Percentiles rank a stretch among this genome's conserved stretches.
Conservation (phyloP, 2,797 vertebrate species). For the Acanthornis magna region DNA sequence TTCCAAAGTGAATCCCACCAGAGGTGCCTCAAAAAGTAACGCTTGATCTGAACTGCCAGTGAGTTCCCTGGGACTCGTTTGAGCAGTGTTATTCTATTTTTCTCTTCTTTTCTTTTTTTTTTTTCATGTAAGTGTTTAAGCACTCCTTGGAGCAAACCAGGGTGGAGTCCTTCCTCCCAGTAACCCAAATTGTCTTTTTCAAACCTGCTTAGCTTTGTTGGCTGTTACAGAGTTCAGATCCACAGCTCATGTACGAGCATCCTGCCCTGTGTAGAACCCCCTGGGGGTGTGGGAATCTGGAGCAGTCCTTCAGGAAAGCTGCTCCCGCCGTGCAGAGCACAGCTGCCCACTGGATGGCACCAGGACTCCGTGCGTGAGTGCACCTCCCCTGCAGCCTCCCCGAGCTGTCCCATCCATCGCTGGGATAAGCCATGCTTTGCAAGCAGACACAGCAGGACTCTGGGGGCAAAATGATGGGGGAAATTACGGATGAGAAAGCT, state of each 20-base stretch:
- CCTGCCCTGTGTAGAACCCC: fast-evolving
- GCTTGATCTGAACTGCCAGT: background rate
- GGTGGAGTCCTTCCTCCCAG: background rate
- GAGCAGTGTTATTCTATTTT: background rate
- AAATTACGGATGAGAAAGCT: background rate
- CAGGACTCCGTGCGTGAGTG: fast-evolving
- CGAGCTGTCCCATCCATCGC: fast-evolving
- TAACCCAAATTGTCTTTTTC: background rate
- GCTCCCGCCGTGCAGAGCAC: fast-evolving
- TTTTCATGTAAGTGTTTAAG: background rate
- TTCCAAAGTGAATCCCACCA: background rate
- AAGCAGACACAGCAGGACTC: background rate
- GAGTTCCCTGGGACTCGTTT: no score
- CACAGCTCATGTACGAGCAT: fast-evolving
- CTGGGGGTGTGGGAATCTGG: fast-evolving
- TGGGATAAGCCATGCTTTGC: background rate
- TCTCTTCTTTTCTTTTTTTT: background rate
- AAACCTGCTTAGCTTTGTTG: background rate
- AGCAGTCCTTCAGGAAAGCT: background rate
- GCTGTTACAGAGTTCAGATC: background rate
- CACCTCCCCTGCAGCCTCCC: fast-evolving
- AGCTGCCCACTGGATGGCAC: background rate
- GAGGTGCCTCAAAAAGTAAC: background rate
- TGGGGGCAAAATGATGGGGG: background rate
- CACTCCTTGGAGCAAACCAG: background rate